Evolutionary conservation across 2,797 vertebrate genomes (phyloP).

Genomic region (Cuniculus paca): DNA sequence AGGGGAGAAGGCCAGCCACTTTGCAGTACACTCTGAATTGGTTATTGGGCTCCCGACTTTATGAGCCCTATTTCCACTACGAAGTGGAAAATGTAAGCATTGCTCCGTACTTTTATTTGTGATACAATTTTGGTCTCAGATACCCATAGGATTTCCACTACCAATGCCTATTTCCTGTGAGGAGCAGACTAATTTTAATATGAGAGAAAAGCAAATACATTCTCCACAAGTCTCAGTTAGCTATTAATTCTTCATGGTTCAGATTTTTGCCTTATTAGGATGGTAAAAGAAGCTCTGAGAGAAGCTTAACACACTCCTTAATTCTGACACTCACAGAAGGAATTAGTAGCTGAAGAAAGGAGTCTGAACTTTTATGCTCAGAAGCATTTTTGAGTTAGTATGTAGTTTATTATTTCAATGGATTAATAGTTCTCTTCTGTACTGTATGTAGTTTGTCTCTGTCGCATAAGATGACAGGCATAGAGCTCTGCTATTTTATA

Average conservation of each 20-base stretch:
- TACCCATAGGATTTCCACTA: no score
- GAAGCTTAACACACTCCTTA: background rate
- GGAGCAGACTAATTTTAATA: background rate
- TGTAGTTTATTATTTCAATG: no score
- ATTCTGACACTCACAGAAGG: background rate
- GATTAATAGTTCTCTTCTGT: no score
- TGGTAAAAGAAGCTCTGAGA: background rate
- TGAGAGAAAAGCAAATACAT: background rate
- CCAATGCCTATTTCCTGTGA: fast-evolving
- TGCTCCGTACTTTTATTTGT: background rate
- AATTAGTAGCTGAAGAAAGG: background rate
- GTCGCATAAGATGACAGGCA: background rate
- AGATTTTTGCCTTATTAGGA: background rate
- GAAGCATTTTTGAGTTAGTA: no score
- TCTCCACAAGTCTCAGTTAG: background rate
- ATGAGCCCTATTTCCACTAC: no score
- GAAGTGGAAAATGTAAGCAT: background rate
- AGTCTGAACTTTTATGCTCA: no score
- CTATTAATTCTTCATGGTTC: background rate
- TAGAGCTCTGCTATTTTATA: background rate
- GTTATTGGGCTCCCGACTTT: background rate
- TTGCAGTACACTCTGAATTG: background rate
- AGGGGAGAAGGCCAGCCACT: background rate
- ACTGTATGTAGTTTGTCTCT: no score
- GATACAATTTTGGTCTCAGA: background rate